phyloP scores from a whole-genome alignment of 1,140 invertebrate genomes.

The Propsilocerus akamusi region DNA sequence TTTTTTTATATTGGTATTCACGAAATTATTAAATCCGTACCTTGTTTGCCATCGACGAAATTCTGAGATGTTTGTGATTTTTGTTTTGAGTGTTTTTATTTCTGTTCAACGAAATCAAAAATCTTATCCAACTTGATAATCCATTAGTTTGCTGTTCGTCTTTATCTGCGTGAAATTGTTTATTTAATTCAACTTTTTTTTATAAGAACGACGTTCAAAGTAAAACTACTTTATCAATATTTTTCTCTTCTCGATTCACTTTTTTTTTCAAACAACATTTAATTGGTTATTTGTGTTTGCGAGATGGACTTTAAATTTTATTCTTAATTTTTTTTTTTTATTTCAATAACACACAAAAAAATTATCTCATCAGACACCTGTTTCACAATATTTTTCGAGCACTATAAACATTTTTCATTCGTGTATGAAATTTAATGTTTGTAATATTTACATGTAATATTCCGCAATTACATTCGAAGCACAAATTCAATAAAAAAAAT shows the following conservation, averaged over 20 bases:
- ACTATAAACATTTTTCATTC: too few species aligned
- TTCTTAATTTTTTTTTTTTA: background rate
- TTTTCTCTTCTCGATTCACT: background rate
- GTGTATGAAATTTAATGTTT: too few species aligned
- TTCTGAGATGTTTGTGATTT: too few species aligned
- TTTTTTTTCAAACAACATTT: background rate
- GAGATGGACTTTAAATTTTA: background rate
- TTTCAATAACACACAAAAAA: background rate
- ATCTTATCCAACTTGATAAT: conserved; percentile 3
- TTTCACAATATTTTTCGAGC: background rate
- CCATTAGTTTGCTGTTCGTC: conserved; percentile 1
- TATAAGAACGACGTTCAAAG: background rate
- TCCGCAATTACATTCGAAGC: too few species aligned
- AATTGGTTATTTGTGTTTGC: background rate
- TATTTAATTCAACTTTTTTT: too few species aligned
- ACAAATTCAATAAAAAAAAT: too few species aligned
- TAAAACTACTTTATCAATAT: background rate
- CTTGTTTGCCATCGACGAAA: too few species aligned
- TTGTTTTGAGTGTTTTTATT: background rate
- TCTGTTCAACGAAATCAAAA: background rate
- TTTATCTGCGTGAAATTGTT: too few species aligned
- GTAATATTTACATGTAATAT: too few species aligned
- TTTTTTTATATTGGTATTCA: background rate
- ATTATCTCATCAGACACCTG: conserved; percentile 2
- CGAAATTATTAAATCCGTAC: background rate